phyloP scores from a whole-genome alignment of 2,113 vertebrate genomes.

The Archocentrus centrarchus region DNA sequence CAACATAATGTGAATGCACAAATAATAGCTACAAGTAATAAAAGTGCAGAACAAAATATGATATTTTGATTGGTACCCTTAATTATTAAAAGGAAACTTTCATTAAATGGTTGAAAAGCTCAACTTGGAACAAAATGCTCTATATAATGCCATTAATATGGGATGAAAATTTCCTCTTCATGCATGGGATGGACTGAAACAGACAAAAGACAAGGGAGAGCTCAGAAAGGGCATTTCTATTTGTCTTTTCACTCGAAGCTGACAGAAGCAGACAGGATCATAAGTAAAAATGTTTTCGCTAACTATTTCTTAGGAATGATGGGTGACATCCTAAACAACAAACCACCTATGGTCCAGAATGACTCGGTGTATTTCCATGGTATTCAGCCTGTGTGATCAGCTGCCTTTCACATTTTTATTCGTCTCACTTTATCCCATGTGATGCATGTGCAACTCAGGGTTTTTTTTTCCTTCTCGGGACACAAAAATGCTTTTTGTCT shows the following conservation, averaged over 20 bases:
- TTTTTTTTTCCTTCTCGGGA: background rate
- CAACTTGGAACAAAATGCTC: too few relatives aligned
- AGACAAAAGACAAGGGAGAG: background rate
- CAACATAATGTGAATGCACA: background rate
- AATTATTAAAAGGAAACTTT: background rate
- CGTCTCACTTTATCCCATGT: conserved; percentile 10
- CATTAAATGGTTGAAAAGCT: background rate
- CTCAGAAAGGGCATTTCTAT: background rate
- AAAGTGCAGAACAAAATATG: background rate
- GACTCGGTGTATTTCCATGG: background rate
- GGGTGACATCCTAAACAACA: fast-evolving
- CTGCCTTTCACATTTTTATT: background rate
- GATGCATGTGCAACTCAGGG: background rate
- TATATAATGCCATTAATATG: background rate
- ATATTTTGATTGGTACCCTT: background rate
- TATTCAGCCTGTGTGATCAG: background rate
- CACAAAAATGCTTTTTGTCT: conserved; percentile 11
- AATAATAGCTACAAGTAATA: background rate
- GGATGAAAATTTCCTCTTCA: background rate
- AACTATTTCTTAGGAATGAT: background rate
- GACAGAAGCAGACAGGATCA: background rate
- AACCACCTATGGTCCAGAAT: background rate
- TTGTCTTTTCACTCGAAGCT: background rate
- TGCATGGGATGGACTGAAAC: background rate
- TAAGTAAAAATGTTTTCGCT: background rate